Evolutionary conservation across 1,140 invertebrate species (phyloP).

Genomic region (Chlorops oryzae): DNA sequence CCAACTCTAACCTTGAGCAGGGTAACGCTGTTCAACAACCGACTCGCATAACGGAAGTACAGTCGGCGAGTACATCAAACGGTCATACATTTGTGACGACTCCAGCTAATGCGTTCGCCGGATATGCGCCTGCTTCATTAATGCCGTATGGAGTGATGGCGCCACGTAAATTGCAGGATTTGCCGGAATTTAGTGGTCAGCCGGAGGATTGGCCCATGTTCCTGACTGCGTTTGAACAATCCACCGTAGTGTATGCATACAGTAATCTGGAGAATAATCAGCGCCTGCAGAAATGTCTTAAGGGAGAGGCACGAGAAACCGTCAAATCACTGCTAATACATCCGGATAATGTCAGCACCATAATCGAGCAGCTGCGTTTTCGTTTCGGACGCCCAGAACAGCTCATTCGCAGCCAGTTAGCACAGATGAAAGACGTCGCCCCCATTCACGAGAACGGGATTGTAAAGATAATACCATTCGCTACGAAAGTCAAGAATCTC

Average conservation of each 20-base stretch:
- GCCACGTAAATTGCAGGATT: too few relatives aligned
- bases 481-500: conserved; percentile 7
- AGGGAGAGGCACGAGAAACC: conserved; percentile 3
- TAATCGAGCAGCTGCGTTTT: conserved; percentile 4
- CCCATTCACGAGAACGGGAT: conserved; percentile 3
- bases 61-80: too few relatives aligned
- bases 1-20: too few relatives aligned
- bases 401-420: conserved; percentile 5
- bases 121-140: too few relatives aligned
- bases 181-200: too few relatives aligned
- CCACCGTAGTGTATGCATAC: neutral
- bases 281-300: neutral
- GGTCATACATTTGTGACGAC: too few relatives aligned
- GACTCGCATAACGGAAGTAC: too few relatives aligned
- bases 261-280: neutral
- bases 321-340: neutral
- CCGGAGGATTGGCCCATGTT: too few relatives aligned
- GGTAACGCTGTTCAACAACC: too few relatives aligned
- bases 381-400: conserved; percentile 3
- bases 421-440: neutral
- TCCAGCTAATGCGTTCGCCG: too few relatives aligned
- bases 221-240: neutral
- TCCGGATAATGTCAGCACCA: neutral
- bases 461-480: conserved; percentile 7
- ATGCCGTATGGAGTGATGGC: too few relatives aligned